A percentile compares a stretch with the other conserved stretches of the same genome.
phyloP scores from a whole-genome alignment of 1,140 invertebrate species.

The Zaprionus africanus region DNA sequence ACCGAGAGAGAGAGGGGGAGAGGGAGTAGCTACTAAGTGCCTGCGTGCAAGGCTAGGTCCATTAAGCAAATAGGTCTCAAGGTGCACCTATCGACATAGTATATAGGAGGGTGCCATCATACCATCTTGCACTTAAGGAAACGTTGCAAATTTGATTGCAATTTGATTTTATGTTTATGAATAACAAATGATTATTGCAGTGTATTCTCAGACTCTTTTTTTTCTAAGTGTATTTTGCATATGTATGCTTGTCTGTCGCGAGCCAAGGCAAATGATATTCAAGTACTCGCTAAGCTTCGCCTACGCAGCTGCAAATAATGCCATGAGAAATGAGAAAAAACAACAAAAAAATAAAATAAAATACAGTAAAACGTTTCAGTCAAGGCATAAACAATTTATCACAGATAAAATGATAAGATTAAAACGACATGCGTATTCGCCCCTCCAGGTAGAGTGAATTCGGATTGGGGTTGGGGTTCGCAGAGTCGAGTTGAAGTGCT shows the following conservation, averaged over 20 bases:
- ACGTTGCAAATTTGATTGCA: too few relatives aligned
- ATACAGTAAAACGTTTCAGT: conserved; percentile 6
- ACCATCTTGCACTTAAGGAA: neutral
- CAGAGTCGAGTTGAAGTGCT: neutral
- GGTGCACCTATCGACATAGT: conserved; percentile 1
- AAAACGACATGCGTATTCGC: conserved; percentile 12
- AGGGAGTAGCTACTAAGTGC: conserved; percentile 25
- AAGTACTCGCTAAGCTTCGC: conserved; percentile 4
- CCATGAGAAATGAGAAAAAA: conserved; percentile 7
- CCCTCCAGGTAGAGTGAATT: neutral
- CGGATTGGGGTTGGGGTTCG: neutral
- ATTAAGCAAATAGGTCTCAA: conserved; percentile 26
- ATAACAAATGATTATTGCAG: neutral
- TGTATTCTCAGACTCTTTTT: neutral
- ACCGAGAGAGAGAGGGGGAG: neutral
- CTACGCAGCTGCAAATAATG: conserved; percentile 22
- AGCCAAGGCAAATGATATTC: conserved; percentile 6
- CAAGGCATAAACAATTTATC: conserved; percentile 46
- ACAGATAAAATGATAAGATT: conserved; percentile 47
- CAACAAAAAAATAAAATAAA: neutral
- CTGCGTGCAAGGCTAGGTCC: conserved; percentile 25
- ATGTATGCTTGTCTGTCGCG: neutral
- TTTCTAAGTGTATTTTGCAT: neutral
- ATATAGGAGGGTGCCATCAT: neutral
- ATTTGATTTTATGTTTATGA: neutral